Evolutionary conservation across 2,888 invertebrate species (phyloP), one percentile per base, ranked within the genome.

Genomic region (Hoplodrina ambigua): DNA sequence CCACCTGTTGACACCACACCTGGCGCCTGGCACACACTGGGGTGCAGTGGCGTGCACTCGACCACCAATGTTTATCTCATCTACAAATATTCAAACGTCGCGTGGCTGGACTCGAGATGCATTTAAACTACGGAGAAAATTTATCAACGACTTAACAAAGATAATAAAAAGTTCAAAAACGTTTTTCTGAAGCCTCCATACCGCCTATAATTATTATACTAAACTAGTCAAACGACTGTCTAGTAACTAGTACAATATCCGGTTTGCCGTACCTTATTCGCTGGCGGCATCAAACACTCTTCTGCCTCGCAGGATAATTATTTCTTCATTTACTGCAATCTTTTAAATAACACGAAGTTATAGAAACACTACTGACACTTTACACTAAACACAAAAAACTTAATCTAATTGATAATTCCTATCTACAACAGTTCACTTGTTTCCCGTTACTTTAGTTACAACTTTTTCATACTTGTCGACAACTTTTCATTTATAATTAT

Each of bases 191-290:
- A 88, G 83, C 84, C 83, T 83, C 72, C 75, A 86, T 75, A 84
- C 74, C 55, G 50, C 81, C 83, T 87, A 87, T 89, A 89, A 90
- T 89, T 90, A 90, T 89, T 77, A 77, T 69, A 89, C 84, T 82
- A 89, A 92, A 94, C 93, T 92, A 93, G 94, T 93, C 91, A 82
- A 88, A 87, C 93, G 75, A 92, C 90, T 91, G 88, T 90, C 87
- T 90, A 86, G 85, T 85, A 81, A 86, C 89, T 90, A 90, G 91
- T 91, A 91, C 86, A 89, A 92, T 93, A 94, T 94, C 94, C 94
- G 94, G 94, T 95, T 95, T 92, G 84, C 83, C 91, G 89, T 95
- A 95, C 95, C 95, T 95, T 94, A 91, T 91, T 91, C 90, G 89
- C 89, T 92, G 91, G 90, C 91, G 90, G 90, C 92, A 92, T 92